phyloP scores from a whole-genome alignment of 2,888 invertebrate genomes.

The Parasteatoda lunata region DNA sequence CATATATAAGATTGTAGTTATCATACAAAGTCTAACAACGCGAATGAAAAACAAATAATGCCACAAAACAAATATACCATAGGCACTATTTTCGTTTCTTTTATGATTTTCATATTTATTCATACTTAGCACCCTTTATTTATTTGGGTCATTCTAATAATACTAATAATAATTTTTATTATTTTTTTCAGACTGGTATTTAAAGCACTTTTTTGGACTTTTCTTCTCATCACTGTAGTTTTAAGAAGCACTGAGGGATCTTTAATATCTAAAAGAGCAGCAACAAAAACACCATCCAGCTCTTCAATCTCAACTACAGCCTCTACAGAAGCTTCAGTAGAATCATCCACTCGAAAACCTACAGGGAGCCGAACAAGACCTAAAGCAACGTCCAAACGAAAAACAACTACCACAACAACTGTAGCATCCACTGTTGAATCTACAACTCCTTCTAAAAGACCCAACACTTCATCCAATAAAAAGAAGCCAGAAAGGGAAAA shows the following conservation, averaged over 20 bases:
- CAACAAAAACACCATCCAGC: slow-evolving; percentile 32
- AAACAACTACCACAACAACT: slow-evolving; percentile 43
- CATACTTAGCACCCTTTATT: background rate
- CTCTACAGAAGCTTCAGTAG: slow-evolving; percentile 5
- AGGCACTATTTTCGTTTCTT: too few relatives aligned
- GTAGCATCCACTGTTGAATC: background rate
- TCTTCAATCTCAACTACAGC: slow-evolving; percentile 18
- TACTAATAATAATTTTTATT: background rate
- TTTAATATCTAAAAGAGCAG: background rate
- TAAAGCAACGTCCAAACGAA: slow-evolving; percentile 36
- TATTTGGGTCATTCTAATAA: background rate
- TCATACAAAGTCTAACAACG: too few relatives aligned
- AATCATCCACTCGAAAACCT: slow-evolving; percentile 34
- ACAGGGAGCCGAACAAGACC: slow-evolving; percentile 23
- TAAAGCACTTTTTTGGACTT: slow-evolving; percentile 35
- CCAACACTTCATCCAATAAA: slow-evolving; percentile 4
- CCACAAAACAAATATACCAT: too few relatives aligned
- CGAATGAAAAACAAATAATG: too few relatives aligned
- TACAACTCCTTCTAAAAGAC: background rate
- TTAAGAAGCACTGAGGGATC: slow-evolving; percentile 29
- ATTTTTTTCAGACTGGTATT: slow-evolving; percentile 30
- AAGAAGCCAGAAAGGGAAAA: slow-evolving; percentile 15
- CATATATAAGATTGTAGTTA: too few relatives aligned
- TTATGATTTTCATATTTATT: too few relatives aligned
- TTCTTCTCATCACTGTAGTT: slow-evolving; percentile 39